phyloP scores from a whole-genome alignment of 64 coral and sea anemone species.

The Trachythela sp. region DNA sequence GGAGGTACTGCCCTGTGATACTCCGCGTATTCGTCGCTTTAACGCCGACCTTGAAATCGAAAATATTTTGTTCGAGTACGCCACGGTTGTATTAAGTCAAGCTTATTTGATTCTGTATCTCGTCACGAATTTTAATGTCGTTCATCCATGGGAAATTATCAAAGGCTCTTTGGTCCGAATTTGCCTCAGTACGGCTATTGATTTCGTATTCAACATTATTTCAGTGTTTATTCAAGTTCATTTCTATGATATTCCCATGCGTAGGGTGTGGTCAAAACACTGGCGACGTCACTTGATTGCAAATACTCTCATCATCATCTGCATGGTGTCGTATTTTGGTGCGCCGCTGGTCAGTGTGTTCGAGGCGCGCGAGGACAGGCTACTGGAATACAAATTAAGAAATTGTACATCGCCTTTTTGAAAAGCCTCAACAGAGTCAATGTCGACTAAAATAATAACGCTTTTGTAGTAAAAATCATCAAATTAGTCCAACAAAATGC shows the following conservation, averaged over 20 bases:
- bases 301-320: background rate
- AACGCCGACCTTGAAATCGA: background rate
- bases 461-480: too few relatives aligned
- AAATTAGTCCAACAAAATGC: too few relatives aligned
- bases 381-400: background rate
- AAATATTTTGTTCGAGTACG: background rate
- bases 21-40: background rate
- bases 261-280: background rate
- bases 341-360: background rate
- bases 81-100: background rate
- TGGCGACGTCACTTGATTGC: slow-evolving; percentile 4
- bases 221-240: background rate
- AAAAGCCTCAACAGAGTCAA: background rate
- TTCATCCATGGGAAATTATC: background rate
- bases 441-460: too few relatives aligned
- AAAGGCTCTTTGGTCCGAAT: background rate
- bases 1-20: background rate
- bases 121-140: background rate
- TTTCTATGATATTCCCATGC: background rate
- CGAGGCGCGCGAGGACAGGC: background rate
- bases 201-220: background rate
- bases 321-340: background rate
- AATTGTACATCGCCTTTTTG: background rate
- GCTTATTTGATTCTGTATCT: background rate
- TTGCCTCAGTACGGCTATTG: background rate